A percentile compares a stretch with the other conserved stretches of the same genome.
Conservation (phyloP, 2,888 invertebrate species). For the Myopa tessellatipennis region DNA sequence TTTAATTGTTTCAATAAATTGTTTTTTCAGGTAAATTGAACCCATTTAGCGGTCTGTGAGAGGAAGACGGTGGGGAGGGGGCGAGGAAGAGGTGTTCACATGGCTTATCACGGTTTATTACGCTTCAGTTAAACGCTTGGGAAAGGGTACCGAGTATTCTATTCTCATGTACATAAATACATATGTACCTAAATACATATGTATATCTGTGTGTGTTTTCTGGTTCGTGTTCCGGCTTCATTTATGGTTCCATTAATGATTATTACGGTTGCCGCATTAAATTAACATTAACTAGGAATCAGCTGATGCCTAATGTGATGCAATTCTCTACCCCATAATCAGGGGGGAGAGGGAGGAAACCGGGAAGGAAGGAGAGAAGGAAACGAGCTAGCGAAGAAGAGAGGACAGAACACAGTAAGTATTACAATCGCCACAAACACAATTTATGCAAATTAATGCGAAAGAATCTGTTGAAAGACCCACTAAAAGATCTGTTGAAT, state of each 20-base stretch:
- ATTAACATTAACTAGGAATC: conserved; percentile 13
- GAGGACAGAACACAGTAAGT: too few species aligned
- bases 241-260: conserved; percentile 33
- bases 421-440: too few species aligned
- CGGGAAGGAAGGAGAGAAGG: neutral
- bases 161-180: neutral
- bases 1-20: too few species aligned
- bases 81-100: neutral
- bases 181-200: neutral
- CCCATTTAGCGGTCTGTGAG: too few species aligned
- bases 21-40: too few species aligned
- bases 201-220: neutral
- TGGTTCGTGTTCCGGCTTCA: neutral
- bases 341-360: neutral
- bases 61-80: too few species aligned
- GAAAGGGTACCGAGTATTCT: neutral
- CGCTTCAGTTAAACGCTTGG: neutral
- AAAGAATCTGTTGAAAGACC: too few species aligned
- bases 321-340: neutral
- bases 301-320: neutral
- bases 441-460: too few species aligned
- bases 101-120: conserved; percentile 26
- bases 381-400: neutral
- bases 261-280: conserved; percentile 28
- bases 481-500: too few species aligned